These are phyloP conservation scores for Saccopteryx leptura DNA, from an alignment of 2,113 vertebrate genomes.

Conservation along the genomic window DNA sequence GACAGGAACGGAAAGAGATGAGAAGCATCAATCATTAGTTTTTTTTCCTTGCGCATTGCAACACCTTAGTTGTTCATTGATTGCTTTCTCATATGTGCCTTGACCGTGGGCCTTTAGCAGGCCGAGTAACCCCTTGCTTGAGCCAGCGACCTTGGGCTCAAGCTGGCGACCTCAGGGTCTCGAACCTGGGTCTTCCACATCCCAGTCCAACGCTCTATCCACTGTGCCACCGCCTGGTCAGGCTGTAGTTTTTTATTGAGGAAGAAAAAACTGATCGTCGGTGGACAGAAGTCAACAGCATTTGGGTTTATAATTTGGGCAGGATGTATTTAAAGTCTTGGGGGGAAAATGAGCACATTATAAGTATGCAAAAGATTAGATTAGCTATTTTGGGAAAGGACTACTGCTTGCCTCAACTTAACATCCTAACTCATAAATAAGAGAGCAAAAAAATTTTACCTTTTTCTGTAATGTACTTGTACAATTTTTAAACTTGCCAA, in stretches of 20 bases:
- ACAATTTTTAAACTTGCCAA: background rate
- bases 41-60: no score
- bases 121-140: no score
- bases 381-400: background rate
- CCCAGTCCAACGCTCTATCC: no score
- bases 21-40: no score
- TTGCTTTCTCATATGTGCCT: no score
- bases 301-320: background rate
- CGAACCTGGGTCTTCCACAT: no score
- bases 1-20: no score
- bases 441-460: background rate
- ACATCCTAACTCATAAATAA: background rate
- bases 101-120: no score
- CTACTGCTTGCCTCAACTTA: background rate
- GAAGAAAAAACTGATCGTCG: background rate
- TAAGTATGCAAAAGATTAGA: background rate
- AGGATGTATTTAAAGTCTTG: slow-evolving; percentile 10
- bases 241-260: background rate
- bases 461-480: background rate
- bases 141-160: no score
- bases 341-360: background rate
- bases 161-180: no score
- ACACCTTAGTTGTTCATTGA: no score
- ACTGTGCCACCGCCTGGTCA: no score
- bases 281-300: background rate